These are phyloP conservation scores for Ophioninae sp. DNA, from an alignment of 2,888 invertebrate species.

Conservation along the genomic window DNA sequence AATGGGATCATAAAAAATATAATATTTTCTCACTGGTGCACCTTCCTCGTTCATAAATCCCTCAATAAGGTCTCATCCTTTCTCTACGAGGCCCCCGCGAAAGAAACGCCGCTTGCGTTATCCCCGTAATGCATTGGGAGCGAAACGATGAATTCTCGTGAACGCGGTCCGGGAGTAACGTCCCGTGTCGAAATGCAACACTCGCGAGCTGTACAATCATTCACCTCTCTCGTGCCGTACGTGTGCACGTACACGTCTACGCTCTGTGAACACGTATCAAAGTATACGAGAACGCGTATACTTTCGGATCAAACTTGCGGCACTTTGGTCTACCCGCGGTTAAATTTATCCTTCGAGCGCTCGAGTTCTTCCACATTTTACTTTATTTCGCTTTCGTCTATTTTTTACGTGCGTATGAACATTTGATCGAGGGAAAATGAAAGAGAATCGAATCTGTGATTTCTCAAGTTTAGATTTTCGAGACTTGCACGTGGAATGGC, in stretches of 20 bases:
- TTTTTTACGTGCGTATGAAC: background rate
- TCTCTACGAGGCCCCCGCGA: background rate
- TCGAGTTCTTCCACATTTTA: background rate
- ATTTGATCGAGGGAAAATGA: background rate
- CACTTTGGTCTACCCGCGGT: background rate
- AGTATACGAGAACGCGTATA: background rate
- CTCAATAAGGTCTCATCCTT: slow-evolving; percentile 40
- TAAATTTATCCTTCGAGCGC: too few relatives aligned
- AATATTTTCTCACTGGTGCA: background rate
- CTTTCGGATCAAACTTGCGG: background rate
- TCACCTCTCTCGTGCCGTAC: background rate
- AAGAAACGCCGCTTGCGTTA: background rate
- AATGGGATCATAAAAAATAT: background rate
- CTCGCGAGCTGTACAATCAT: slow-evolving; percentile 5
- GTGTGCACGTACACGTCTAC: background rate
- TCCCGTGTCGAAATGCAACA: slow-evolving; percentile 48
- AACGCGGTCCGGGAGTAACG: slow-evolving; percentile 39
- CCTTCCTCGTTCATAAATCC: slow-evolving; percentile 48
- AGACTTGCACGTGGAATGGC: background rate
- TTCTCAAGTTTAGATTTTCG: background rate
- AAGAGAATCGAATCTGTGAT: background rate
- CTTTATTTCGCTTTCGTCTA: background rate
- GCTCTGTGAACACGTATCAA: background rate
- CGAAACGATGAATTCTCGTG: slow-evolving; percentile 22
- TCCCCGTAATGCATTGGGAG: slow-evolving; percentile 7